Evolutionary conservation across 2,888 invertebrate species (phyloP).

Genomic region (Eulithis prunata): DNA sequence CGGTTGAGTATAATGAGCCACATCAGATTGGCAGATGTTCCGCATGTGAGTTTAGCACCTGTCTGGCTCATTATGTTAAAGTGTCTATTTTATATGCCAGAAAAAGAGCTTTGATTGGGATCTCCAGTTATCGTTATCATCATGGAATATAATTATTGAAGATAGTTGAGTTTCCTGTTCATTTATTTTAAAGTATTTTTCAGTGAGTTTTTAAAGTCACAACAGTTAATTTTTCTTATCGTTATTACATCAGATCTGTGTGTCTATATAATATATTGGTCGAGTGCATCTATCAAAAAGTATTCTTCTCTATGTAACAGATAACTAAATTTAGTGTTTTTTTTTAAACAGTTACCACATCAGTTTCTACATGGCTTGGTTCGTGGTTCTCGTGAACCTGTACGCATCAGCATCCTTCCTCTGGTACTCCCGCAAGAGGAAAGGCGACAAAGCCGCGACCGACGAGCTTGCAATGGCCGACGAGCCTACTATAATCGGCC

Average conservation of each 20-base stretch:
- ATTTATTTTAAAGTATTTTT: too few species aligned
- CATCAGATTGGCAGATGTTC: conserved; percentile 28
- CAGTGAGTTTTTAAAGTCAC: too few species aligned
- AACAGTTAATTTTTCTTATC: too few species aligned
- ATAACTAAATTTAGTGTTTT: not conserved
- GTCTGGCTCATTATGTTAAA: not conserved
- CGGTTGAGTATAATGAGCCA: conserved; percentile 20
- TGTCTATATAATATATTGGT: too few species aligned
- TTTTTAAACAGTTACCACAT: conserved; percentile 85
- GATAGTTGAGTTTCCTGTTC: too few species aligned
- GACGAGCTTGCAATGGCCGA: conserved; percentile 93
- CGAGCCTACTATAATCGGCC: conserved; percentile 91
- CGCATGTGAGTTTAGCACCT: not conserved
- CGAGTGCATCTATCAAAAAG: too few species aligned
- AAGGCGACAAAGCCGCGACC: conserved; percentile 92
- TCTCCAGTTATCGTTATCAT: too few species aligned
- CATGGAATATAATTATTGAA: too few species aligned
- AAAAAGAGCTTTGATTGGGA: not conserved
- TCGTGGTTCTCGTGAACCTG: conserved; percentile 89
- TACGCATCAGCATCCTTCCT: conserved; percentile 89
- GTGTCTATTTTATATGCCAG: not conserved
- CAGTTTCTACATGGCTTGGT: conserved; percentile 90
- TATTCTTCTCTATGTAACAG: too few species aligned
- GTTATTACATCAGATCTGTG: too few species aligned
- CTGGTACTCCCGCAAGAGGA: conserved; percentile 92